Conservation (phyloP, 2,113 vertebrate species). For the Pluvialis apricaria region DNA sequence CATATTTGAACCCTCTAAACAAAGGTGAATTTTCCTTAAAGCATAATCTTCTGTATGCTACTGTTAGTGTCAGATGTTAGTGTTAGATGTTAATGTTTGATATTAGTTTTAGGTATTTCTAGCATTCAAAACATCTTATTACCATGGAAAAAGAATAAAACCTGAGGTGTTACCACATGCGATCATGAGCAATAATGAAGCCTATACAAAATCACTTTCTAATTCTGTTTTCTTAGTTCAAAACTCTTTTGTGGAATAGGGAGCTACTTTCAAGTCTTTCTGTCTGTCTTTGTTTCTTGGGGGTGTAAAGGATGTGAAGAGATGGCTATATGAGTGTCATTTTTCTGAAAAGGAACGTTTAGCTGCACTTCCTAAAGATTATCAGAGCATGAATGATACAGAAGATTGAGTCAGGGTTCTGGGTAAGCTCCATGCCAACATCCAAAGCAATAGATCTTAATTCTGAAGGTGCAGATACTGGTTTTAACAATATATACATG, state of each 20-base stretch:
- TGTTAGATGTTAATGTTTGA: neutral
- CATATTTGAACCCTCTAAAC: neutral
- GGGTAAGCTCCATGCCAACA: neutral
- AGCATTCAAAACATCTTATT: neutral
- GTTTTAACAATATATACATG: neutral
- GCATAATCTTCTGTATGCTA: neutral
- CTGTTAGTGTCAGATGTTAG: neutral
- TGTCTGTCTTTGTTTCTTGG: neutral
- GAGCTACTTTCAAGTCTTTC: neutral
- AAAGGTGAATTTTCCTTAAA: neutral
- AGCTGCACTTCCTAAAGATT: neutral
- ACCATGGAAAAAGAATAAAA: neutral
- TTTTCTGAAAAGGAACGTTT: neutral
- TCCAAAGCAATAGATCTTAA: neutral
- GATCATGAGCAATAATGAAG: neutral
- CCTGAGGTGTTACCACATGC: neutral
- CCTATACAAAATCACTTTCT: neutral
- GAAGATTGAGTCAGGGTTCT: neutral
- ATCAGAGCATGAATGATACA: neutral
- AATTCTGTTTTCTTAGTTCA: neutral
- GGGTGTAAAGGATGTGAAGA: neutral
- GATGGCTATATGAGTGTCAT: neutral
- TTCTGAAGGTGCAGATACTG: neutral
- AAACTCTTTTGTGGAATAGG: neutral
- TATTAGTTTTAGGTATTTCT: neutral